Base-by-base conservation (phyloP, 1,140 invertebrate genomes). In the Sinella curviseta region DNA sequence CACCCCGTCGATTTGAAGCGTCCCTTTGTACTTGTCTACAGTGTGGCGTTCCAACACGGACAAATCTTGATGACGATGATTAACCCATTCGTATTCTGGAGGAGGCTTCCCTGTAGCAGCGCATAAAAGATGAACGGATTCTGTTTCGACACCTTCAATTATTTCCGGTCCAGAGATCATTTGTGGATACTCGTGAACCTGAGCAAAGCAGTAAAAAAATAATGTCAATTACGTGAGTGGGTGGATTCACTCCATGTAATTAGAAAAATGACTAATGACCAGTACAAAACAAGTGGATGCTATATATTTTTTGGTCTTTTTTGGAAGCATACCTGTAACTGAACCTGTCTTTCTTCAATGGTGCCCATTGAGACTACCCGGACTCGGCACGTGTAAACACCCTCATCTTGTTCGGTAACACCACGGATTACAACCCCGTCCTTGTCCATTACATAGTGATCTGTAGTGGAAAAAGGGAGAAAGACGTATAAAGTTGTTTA, bases 21-120 rank as follows among this genome's bases (percentile, higher is more conserved):
- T 86, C 8, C 90, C 90, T 57, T 84, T 86, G 60, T 85, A 84
- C 77, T 91, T 87, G 84, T 95, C 91, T 0, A 95, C 94, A 31
- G 89, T 89, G 84, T 94, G 95, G 74, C 94, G 89, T 84, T 93
- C 91, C 1, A 78, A 28, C 28, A 80, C 90, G 2, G 90, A 90
- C 60, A 96, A 87, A 85, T 95, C 91, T 86, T 91, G 84, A 31
- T 84, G 82, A 0, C 83, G 85, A 26, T 83, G 79, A 39, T 92
- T 92, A 36, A 95, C 92, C 95, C 95, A 97, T 20, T 90, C 90
- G 84, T 93, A 94, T 31, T 88, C 90, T 60, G 95, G 95, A 4
- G 90, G 90, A 0, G 95, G 95, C 86, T 95, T 95, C 1, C 94
- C 95, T 17, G 86, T 90, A 0, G 94, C 95, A 80, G 90, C 90